Conservation (phyloP, 2,888 invertebrate genomes). For the Amblyjoppa fuscipennis region DNA sequence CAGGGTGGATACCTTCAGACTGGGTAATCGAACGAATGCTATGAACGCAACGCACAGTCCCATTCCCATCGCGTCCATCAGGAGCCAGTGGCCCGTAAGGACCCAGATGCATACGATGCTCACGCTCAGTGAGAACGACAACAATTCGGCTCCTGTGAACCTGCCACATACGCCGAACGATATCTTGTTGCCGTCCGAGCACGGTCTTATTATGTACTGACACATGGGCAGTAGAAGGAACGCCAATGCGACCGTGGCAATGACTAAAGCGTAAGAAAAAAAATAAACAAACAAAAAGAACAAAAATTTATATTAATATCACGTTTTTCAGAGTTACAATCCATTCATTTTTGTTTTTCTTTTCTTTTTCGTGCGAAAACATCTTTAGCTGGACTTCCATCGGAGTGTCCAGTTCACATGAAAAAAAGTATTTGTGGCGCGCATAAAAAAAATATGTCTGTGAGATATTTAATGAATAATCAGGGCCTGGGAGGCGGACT, state of each 20-base stretch:
- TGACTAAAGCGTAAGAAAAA: conserved; percentile 88
- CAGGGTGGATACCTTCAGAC: conserved; percentile 97
- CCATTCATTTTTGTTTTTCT: too few species aligned
- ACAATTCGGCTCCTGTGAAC: conserved; percentile 97
- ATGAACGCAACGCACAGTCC: conserved; percentile 99
- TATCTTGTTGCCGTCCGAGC: conserved; percentile 93
- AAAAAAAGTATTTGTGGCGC: too few species aligned
- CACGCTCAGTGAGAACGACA: conserved; percentile 96
- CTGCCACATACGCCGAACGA: conserved; percentile 97
- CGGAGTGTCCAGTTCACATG: not conserved
- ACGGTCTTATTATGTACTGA: conserved; percentile 96
- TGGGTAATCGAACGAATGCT: conserved; percentile 97
- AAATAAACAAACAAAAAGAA: conserved; percentile 48
- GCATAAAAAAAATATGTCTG: not conserved
- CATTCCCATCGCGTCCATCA: conserved; percentile 99
- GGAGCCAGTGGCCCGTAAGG: conserved; percentile 98
- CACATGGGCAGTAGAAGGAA: conserved; percentile 98
- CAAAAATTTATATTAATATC: not conserved
- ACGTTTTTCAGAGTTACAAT: too few species aligned
- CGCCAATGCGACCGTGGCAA: conserved; percentile 98
- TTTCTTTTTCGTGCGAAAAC: too few species aligned
- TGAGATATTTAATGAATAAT: not conserved
- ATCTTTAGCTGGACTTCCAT: not conserved
- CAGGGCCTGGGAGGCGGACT: not conserved
- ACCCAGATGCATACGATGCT: conserved; percentile 99